These are phyloP conservation scores for Tadarida brasiliensis DNA, from an alignment of 2,797 vertebrate genomes.

Conservation along the genomic window DNA sequence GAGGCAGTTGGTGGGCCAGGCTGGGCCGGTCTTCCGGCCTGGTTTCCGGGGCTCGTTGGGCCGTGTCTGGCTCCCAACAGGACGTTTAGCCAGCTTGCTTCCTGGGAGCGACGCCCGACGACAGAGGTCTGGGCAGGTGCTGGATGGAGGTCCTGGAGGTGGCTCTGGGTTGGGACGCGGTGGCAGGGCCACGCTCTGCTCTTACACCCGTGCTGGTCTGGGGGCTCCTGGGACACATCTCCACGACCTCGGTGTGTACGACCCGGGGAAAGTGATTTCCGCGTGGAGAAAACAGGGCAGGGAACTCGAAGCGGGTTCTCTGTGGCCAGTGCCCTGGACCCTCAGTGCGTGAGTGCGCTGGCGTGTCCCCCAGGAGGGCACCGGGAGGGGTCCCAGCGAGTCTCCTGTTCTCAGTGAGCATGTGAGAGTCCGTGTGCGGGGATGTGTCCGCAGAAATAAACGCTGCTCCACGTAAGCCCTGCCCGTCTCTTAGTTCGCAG, in stretches of 20 bases:
- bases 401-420: accelerated
- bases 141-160: accelerated
- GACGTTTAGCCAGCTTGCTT: not conserved
- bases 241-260: not conserved
- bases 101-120: accelerated
- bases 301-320: not conserved
- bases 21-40: not conserved
- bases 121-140: not conserved
- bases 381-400: not conserved
- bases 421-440: accelerated
- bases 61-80: accelerated
- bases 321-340: accelerated
- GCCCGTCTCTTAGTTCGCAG: accelerated
- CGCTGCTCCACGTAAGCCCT: not conserved
- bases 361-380: not conserved
- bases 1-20: accelerated
- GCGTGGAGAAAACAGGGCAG: not conserved
- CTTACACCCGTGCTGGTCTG: accelerated
- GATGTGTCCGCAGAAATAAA: accelerated
- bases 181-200: not conserved
- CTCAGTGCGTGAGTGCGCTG: accelerated
- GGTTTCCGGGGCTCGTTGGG: not conserved
- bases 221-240: not conserved
- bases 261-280: not conserved
- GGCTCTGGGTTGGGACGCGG: accelerated